Evolutionary conservation across 2,797 vertebrate species (phyloP).

Genomic region (Falco columbarius): DNA sequence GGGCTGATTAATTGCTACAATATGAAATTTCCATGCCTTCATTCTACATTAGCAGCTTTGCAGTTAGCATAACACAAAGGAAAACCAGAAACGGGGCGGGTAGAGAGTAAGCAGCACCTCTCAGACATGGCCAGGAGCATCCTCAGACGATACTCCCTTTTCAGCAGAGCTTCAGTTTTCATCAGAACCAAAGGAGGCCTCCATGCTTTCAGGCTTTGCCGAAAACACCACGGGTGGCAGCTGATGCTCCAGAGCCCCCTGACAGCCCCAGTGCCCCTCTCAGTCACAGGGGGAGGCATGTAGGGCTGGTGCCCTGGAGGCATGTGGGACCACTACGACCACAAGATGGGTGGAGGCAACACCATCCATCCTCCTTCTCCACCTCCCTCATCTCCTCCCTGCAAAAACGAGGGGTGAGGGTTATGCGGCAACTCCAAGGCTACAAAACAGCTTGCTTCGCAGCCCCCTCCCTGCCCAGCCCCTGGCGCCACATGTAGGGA

Average conservation of each 20-base stretch:
- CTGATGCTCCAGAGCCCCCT: not conserved
- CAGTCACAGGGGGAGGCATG: fast-evolving
- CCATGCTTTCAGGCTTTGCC: fast-evolving
- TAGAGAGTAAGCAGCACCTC: not conserved
- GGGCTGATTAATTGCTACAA: conserved; percentile 24
- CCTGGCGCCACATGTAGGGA: fast-evolving
- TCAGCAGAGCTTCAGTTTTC: not conserved
- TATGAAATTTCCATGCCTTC: conserved; percentile 26
- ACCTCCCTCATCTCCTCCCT: not conserved
- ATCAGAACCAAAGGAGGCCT: not conserved
- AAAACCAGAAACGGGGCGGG: not conserved
- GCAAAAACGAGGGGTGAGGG: not conserved
- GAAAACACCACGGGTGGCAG: not conserved
- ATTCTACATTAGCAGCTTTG: not conserved
- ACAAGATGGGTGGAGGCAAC: not conserved
- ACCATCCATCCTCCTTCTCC: not conserved
- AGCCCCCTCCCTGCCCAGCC: not conserved
- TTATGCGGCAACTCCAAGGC: fast-evolving
- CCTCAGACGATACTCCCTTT: not conserved
- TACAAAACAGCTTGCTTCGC: not conserved
- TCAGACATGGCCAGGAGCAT: not conserved
- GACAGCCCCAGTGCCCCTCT: not conserved
- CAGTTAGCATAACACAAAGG: not conserved
- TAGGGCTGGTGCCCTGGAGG: no score
- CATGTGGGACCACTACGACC: not conserved